A percentile compares a stretch with the other conserved stretches of the same genome.
Conservation (phyloP, 2,113 vertebrate species). For the Nycticryphes semicollaris region DNA sequence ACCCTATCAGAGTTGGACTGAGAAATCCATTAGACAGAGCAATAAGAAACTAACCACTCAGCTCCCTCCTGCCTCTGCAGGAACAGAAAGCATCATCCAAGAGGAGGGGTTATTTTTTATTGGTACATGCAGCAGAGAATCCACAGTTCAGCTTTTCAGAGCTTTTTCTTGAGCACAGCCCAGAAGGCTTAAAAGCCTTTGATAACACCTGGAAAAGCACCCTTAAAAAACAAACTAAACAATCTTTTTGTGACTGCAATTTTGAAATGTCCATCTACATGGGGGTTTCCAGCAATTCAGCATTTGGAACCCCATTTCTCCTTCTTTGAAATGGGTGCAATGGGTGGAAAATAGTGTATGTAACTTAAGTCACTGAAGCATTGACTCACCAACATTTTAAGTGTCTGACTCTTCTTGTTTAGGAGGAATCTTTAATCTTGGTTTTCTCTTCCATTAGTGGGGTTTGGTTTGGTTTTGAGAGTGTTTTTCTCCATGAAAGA, state of each 20-base stretch:
- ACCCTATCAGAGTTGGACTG: background rate
- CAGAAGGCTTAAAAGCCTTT: background rate
- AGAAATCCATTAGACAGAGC: background rate
- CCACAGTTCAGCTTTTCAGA: background rate
- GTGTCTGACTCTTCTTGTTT: background rate
- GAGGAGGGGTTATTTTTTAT: background rate
- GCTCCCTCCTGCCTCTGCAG: background rate
- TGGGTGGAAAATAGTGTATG: background rate
- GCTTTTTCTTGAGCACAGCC: background rate
- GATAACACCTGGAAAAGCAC: background rate
- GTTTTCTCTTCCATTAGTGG: background rate
- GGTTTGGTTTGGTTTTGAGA: background rate
- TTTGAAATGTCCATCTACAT: background rate
- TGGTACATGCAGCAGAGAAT: background rate
- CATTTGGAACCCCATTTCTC: background rate
- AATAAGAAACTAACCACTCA: background rate
- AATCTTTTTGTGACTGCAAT: background rate
- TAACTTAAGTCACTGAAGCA: background rate
- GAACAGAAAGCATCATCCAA: background rate
- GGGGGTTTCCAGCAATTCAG: background rate
- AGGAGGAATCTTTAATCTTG: background rate
- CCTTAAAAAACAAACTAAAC: background rate
- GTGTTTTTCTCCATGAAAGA: background rate
- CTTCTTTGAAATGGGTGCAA: background rate
- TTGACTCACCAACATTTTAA: background rate